Conservation (phyloP, 2,113 vertebrate species). For the Chauna torquata region DNA sequence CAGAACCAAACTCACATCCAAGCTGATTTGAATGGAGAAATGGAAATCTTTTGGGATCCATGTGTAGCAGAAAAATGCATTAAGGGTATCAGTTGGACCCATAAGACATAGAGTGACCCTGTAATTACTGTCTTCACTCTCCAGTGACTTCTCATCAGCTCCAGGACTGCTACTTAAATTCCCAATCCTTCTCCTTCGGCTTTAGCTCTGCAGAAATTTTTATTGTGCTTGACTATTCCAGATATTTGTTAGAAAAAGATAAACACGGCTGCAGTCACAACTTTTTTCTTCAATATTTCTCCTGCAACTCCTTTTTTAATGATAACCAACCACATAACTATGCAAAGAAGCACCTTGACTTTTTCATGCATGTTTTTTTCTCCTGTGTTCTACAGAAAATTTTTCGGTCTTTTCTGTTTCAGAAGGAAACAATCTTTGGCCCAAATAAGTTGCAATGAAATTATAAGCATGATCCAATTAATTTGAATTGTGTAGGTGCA, state of each 20-base stretch:
- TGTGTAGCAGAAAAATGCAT: conserved; percentile 24
- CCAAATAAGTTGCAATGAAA: background rate
- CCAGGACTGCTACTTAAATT: background rate
- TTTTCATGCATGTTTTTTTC: background rate
- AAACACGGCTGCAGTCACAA: background rate
- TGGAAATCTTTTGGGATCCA: conserved; percentile 18
- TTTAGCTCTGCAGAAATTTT: conserved; percentile 15
- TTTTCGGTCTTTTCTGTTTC: background rate
- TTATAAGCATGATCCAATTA: background rate
- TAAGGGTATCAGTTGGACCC: background rate
- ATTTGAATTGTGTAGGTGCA: background rate
- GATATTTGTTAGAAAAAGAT: background rate
- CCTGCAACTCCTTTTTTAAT: background rate
- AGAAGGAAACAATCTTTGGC: background rate
- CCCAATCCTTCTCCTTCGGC: background rate
- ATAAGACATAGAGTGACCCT: conserved; percentile 32
- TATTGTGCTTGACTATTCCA: background rate
- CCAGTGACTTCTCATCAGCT: conserved; percentile 50
- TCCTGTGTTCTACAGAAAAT: background rate
- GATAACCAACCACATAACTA: background rate
- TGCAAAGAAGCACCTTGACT: background rate
- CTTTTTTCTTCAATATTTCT: background rate
- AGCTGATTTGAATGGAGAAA: background rate
- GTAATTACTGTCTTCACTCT: conserved; percentile 57
- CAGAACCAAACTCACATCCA: background rate